Conservation (phyloP, 2,797 vertebrate genomes). For the Aphelocoma californica region DNA sequence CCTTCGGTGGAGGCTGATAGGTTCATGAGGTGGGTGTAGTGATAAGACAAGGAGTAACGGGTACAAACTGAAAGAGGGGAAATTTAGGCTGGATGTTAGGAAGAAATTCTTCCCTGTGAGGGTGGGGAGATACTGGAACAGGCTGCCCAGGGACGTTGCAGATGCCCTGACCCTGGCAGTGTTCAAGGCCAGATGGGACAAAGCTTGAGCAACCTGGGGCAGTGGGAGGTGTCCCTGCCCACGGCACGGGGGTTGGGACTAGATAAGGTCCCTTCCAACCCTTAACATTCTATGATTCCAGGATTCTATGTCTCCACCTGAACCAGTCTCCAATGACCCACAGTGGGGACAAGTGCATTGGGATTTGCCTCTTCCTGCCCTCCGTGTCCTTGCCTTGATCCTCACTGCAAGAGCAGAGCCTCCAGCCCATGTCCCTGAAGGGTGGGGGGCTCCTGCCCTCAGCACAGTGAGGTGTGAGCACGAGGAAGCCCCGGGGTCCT, state of each 20-base stretch:
- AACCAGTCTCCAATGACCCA: rapidly evolving
- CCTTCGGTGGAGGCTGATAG: rapidly evolving
- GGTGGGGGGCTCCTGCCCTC: not conserved
- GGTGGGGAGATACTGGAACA: not conserved
- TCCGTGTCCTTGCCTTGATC: not conserved
- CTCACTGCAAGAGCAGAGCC: not conserved
- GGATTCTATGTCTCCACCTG: not conserved
- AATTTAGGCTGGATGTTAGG: not conserved
- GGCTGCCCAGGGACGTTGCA: rapidly evolving
- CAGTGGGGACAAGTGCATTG: rapidly evolving
- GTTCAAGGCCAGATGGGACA: not conserved
- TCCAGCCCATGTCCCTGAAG: not conserved
- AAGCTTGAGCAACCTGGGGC: not conserved
- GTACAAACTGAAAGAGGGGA: not conserved
- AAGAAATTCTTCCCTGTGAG: not conserved
- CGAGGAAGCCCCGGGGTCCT: not conserved
- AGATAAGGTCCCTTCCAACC: not conserved
- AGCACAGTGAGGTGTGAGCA: not conserved
- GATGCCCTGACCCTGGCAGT: not conserved
- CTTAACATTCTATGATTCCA: not conserved
- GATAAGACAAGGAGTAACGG: not conserved
- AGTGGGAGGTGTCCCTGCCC: not conserved
- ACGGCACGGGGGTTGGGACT: not conserved
- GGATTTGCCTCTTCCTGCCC: not conserved
- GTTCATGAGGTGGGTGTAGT: rapidly evolving